Conservation (phyloP, 2,888 invertebrate species). For the Drosophila koepferae region DNA sequence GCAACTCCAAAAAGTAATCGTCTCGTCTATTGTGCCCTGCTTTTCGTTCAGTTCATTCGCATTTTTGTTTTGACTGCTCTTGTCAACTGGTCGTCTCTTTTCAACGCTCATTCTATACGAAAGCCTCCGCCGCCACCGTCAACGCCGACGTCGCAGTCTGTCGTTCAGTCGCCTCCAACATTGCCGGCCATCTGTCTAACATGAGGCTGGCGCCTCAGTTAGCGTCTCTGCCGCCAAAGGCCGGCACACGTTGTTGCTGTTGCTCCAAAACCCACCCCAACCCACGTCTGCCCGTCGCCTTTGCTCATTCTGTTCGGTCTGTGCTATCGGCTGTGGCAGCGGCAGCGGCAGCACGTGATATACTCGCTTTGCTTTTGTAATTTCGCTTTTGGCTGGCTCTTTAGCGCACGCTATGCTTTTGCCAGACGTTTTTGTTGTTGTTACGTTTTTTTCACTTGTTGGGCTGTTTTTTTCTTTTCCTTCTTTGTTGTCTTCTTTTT, state of each 20-base stretch:
- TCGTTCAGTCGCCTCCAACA: slow-evolving; percentile 33
- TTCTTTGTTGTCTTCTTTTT: slow-evolving; percentile 58
- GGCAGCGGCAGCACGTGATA: slow-evolving; percentile 69
- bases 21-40: slow-evolving; percentile 42
- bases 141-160: slow-evolving; percentile 18
- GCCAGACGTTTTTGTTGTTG: slow-evolving; percentile 60
- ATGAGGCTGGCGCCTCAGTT: slow-evolving; percentile 55
- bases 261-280: slow-evolving; percentile 25
- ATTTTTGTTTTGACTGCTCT: slow-evolving; percentile 76
- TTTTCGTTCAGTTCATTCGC: slow-evolving; percentile 65
- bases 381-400: slow-evolving; percentile 67
- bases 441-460: slow-evolving; percentile 69
- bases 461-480: slow-evolving; percentile 73
- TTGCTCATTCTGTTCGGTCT: background rate
- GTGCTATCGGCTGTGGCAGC: background rate
- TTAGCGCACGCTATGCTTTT: slow-evolving; percentile 75
- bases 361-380: slow-evolving; percentile 79
- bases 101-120: slow-evolving; percentile 74
- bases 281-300: background rate
- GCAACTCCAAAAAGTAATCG: slow-evolving; percentile 48
- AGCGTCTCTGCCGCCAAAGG: slow-evolving; percentile 76
- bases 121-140: slow-evolving; percentile 28
- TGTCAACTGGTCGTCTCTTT: slow-evolving; percentile 58
- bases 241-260: slow-evolving; percentile 69
- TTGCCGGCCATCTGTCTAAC: slow-evolving; percentile 65